These are phyloP conservation scores for Dendrolimus kikuchii DNA, from an alignment of 1,140 invertebrate species.

Conservation along the genomic window DNA sequence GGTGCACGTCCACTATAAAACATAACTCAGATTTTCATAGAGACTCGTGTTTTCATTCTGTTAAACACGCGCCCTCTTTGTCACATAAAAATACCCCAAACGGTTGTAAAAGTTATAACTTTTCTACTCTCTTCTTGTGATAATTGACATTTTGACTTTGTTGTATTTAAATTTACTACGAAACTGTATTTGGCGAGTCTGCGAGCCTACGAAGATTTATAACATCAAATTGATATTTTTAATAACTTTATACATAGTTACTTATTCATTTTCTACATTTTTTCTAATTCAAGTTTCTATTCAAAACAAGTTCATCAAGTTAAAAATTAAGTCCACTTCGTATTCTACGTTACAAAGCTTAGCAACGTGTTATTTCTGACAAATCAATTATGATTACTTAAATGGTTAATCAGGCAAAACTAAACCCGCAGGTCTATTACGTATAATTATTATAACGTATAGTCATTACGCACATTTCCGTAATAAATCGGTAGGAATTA, in stretches of 20 bases:
- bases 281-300: too few species aligned
- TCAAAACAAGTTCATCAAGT: too few species aligned
- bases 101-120: conserved; percentile 26
- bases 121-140: not conserved
- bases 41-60: conserved; percentile 40
- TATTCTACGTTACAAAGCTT: too few species aligned
- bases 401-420: too few species aligned
- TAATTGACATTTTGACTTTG: conserved; percentile 1
- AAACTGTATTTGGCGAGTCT: too few species aligned
- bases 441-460: conserved; percentile 27
- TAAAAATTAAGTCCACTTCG: too few species aligned
- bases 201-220: too few species aligned
- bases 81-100: conserved; percentile 36
- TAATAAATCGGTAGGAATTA: conserved; percentile 45
- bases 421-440: conserved; percentile 22
- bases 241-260: too few species aligned
- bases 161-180: not conserved
- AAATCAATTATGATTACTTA: too few species aligned
- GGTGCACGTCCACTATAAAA: conserved; percentile 55
- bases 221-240: too few species aligned
- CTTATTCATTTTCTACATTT: too few species aligned
- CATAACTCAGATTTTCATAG: conserved; percentile 61
- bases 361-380: too few species aligned
- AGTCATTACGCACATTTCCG: conserved; percentile 13
- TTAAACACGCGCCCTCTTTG: conserved; percentile 32